Conservation (phyloP, 2,113 vertebrate species). For the Tyrannus savana region DNA sequence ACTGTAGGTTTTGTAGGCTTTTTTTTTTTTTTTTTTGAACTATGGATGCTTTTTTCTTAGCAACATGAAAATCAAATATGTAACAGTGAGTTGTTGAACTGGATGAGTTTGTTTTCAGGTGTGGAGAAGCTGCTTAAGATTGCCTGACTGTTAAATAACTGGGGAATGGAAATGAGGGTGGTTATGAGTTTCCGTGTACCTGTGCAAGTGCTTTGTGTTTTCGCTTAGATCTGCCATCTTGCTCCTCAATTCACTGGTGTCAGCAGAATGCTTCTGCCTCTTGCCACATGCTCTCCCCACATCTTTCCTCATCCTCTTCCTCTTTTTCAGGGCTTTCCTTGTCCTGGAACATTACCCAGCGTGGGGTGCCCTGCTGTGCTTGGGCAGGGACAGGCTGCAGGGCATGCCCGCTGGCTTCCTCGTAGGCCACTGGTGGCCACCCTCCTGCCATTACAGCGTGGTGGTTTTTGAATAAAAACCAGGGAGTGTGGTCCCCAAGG, state of each 20-base stretch:
- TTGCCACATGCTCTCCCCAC: fast-evolving
- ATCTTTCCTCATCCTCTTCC: background rate
- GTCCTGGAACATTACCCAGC: background rate
- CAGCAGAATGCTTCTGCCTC: background rate
- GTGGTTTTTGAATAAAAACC: background rate
- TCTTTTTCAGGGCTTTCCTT: background rate
- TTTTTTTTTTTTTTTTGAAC: background rate
- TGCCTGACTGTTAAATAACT: background rate
- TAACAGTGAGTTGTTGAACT: background rate
- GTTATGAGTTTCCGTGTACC: background rate
- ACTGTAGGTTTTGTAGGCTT: background rate
- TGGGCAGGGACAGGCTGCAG: fast-evolving
- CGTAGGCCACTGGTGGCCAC: fast-evolving
- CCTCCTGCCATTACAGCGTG: background rate
- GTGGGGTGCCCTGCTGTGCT: background rate
- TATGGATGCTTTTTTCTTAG: background rate
- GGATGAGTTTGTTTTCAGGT: background rate
- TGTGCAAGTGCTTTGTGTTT: background rate
- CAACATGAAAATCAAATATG: background rate
- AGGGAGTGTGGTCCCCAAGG: background rate
- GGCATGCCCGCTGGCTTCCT: fast-evolving
- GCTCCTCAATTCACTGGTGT: fast-evolving
- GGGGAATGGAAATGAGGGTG: background rate
- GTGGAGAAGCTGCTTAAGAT: background rate
- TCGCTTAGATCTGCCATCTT: background rate